Base-by-base conservation (phyloP, 2,113 vertebrate species). In the Microcebus tavaratra region DNA sequence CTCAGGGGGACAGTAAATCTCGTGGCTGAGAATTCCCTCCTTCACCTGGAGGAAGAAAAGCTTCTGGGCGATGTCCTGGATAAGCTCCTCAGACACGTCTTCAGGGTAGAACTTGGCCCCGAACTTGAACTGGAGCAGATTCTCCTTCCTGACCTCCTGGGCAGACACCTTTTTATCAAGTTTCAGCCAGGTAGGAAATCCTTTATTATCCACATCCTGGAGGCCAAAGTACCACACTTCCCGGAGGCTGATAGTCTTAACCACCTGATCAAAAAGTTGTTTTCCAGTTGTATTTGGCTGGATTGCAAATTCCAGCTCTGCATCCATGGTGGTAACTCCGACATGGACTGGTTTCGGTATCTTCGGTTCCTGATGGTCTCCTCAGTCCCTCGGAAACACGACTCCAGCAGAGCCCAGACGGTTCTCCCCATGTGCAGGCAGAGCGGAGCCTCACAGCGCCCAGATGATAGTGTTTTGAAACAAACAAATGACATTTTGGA, bases 151-250 rank as follows among this genome's bases (percentile, higher is more conserved):
- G 79, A 99, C 98, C 34, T 99, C 99, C 98, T 99, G 99, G 95
- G 99, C 99, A 0, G 99, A 99, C 72, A 99, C 99, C 99, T 99
- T 99, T 98, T 99, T 99, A 97, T 99, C 99, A 91, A 99, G 99
- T 97, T 99, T 99, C 97, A 99, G 98, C 99, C 99, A 99, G n/a
- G 99, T 99, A 78, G 98, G 96, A 97, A 99, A 99, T 89, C 99
- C 99, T 98, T 99, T 99, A 97, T 98, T 98, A 96, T 99, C 99
- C 85, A 98, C 98, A 34, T 99, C 99, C 97, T 99, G 99, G 92
- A 99, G 99, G 96, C 99, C 99, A 96, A 99, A 99, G 99, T 99
- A 99, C 99, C 99, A 99, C 42, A 99, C 98, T 97, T 99, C 99
- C 90, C 99, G 98, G 75, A 99, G 97, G 31, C 99, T 99, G 18